Evolutionary conservation across 37 sponge, comb jelly and placozoan species (phyloP), one percentile per base, ranked within the genome.

Genomic region (Dysidea cf. avara): DNA sequence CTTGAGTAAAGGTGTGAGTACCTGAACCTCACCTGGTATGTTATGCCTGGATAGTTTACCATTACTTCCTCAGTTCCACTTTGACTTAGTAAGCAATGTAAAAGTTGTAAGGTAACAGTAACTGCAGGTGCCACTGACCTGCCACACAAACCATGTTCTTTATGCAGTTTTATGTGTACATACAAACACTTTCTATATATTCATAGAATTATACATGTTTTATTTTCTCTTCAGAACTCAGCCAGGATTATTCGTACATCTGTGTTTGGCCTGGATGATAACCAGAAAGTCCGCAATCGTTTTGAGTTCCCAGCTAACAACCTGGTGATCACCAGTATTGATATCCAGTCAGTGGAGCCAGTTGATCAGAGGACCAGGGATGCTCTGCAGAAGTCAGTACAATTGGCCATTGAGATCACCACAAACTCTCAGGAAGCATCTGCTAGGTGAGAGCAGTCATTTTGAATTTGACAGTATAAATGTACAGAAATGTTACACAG

Each of bases 271-370:
- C 53, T 92, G 21, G 96, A 95, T 61, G 96, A 91, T n/a, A 77
- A 84, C 65, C 83, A 77, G 29, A 99, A 99, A 66, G 93, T 99
- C 7, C 83, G 88, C 14, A 90, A 76, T 32, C 71, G 83, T 9
- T 99, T 99, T 81, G 71, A 25, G 60, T 99, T 99, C 85, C 81
- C 96, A 0, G 79, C 96, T 55, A 99, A 99, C 83, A 77, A 74
- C 78, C 83, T 98, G 62, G 96, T 94, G 52, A 86, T 98, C 65
- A 94, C 95, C 40, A 94, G 92, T 69, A 94, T 97, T 58, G 99
- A 97, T 61, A 97, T 97, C 79, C 99, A 98, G 68, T 99, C 99
- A 11, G 99, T 92, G 62, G 99, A 99, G 80, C 99, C 99, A 12
- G 99, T 94, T 52, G 99, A 99, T 67, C 99, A 99, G 90, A 40